Base-by-base conservation (phyloP, 2,113 vertebrate genomes). In the Peromyscus californicus region DNA sequence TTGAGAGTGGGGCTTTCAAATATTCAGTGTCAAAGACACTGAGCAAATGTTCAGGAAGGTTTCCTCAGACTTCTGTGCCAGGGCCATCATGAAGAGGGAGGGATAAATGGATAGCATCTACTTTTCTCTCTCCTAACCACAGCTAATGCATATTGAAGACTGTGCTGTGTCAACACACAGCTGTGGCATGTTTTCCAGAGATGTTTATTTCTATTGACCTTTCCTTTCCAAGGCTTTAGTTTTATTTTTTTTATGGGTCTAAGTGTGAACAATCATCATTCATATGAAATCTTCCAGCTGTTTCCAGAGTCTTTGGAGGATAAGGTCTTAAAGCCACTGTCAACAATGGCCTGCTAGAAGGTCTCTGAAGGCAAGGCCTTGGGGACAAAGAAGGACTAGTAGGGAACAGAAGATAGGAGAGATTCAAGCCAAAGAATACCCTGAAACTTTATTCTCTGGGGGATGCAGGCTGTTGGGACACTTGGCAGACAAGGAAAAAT, bases 161-260 rank as follows among this genome's bases (percentile, higher is more conserved):
- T 63, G 13, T 3, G 78, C 85, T 95, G 33, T 5, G 61, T 65
- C 78, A 84, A 72, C 74, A 54, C 82, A 84, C 96, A 97, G 95
- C 95, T 96, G 94, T 22, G 79, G 19, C 24, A 54, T 85, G 24
- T 95, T 75, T 95, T 90, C 42, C 59, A 79, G 79, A 90, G 76
- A 93, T 85, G 91, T 96, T 97, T 96, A 92, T 98, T 97, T 97
- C 96, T 75, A 79, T 69, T 97, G 97, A 97, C 93, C 90, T 90
- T 95, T 96, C n/a, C 78, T 91, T 83, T 94, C 83, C 82, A 86
- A 88, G 5, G 11, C 45, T 90, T 95, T 61, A 33, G 4, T 63
- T 87, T 89, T 82, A 7, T 87, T 90, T 82, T 80, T 61, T 87
- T 86, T 75, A 65, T 95, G 92, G 78, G 48, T 39, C 59, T 90